Evolutionary conservation across 2,888 invertebrate species (phyloP).

Genomic region (Synergus umbraculus): DNA sequence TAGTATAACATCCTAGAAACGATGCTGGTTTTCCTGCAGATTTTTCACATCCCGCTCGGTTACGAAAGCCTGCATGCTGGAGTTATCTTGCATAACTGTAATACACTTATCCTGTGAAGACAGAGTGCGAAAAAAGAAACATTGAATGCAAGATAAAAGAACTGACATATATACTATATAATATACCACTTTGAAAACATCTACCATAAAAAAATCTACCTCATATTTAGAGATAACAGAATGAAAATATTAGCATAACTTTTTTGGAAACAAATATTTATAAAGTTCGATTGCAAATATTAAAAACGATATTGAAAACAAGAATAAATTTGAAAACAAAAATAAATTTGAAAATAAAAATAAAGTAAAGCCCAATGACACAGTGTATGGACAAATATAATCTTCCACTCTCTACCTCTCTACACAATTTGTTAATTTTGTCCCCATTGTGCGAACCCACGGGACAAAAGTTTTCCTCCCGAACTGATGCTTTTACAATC

Average conservation of each 20-base stretch:
- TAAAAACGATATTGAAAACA: not conserved
- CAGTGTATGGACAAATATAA: not conserved
- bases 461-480: not conserved
- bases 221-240: not conserved
- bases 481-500: not conserved
- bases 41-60: not conserved
- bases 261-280: too few species aligned
- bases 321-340: not conserved
- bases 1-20: not conserved
- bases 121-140: not conserved
- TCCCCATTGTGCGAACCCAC: not conserved
- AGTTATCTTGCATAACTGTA: not conserved
- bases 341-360: not conserved
- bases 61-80: not conserved
- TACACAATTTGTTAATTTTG: not conserved
- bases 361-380: not conserved
- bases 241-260: not conserved
- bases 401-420: not conserved
- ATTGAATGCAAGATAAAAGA: slow-evolving; percentile 1
- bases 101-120: not conserved
- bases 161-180: not conserved
- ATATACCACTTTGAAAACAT: not conserved
- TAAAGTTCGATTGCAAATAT: too few species aligned
- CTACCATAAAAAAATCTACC: not conserved
- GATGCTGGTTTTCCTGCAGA: not conserved